A percentile compares a stretch with the other conserved stretches of the same genome.
phyloP scores from a whole-genome alignment of 2,113 vertebrate genomes.

The Chaenocephalus aceratus region DNA sequence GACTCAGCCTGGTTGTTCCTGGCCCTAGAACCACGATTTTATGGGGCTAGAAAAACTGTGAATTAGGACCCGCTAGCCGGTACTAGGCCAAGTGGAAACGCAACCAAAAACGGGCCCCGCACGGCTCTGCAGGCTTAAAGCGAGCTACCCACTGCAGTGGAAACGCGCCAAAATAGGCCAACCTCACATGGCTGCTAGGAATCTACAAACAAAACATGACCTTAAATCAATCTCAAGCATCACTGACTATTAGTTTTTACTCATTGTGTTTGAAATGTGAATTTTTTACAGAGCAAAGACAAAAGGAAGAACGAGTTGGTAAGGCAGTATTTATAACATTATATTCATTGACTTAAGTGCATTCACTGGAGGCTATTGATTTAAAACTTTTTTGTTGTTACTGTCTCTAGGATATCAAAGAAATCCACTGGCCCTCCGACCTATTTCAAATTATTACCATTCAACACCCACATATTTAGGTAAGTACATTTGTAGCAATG shows the following conservation, averaged over 20 bases:
- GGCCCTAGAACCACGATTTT: no score
- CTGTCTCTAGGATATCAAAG: background rate
- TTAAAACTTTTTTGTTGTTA: background rate
- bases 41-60: no score
- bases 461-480: conserved; percentile 46
- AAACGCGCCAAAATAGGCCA: background rate
- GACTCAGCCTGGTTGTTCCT: no score
- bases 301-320: conserved; percentile 41
- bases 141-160: no score
- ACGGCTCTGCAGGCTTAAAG: no score
- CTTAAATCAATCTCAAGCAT: background rate
- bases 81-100: no score
- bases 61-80: no score
- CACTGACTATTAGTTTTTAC: background rate
- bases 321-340: background rate
- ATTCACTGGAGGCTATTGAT: background rate
- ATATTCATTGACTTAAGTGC: background rate
- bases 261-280: no score
- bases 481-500: conserved; percentile 33
- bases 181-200: background rate
- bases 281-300: conserved; percentile 69
- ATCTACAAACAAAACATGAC: background rate
- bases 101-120: no score
- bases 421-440: background rate
- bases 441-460: rapidly evolving